Evolutionary conservation across 1,140 invertebrate species (phyloP).

Genomic region (Monomorium pharaonis): DNA sequence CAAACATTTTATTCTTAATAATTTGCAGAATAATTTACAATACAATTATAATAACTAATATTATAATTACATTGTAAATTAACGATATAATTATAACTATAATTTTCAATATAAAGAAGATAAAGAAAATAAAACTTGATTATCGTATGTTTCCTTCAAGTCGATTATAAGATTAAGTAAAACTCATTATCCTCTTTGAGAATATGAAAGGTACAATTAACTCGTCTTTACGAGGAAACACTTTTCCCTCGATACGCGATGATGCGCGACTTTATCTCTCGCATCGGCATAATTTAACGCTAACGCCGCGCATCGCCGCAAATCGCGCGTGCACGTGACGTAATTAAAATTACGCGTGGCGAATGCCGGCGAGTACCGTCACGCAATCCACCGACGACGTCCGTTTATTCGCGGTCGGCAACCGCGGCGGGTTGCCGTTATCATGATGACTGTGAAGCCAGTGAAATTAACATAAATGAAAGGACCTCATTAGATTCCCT

Average conservation of each 20-base stretch:
- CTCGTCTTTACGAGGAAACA: neutral
- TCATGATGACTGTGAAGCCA: slow-evolving; percentile 32
- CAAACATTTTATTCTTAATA: no score
- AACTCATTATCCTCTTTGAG: neutral
- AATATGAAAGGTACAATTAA: slow-evolving; percentile 10
- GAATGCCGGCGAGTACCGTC: slow-evolving; percentile 1
- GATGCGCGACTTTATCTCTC: neutral
- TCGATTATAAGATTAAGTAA: neutral
- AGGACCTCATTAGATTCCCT: slow-evolving; percentile 56
- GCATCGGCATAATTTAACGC: slow-evolving; percentile 4
- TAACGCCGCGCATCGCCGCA: neutral
- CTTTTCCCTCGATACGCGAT: neutral
- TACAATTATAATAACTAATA: no score
- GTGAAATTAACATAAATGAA: slow-evolving; percentile 72
- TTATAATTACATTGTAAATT: no score
- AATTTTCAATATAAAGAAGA: neutral
- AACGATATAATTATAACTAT: no score
- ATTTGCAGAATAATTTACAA: no score
- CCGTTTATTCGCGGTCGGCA: slow-evolving; percentile 11
- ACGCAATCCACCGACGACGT: neutral
- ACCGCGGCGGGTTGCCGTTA: slow-evolving; percentile 9
- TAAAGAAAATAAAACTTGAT: neutral
- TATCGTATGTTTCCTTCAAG: neutral
- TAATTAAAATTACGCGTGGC: slow-evolving; percentile 20
- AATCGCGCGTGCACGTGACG: slow-evolving; percentile 18